Percentiles rank a stretch among this genome's conserved stretches.
These are phyloP conservation scores for Lathamus discolor DNA, from an alignment of 2,113 vertebrate genomes.

Conservation along the genomic window DNA sequence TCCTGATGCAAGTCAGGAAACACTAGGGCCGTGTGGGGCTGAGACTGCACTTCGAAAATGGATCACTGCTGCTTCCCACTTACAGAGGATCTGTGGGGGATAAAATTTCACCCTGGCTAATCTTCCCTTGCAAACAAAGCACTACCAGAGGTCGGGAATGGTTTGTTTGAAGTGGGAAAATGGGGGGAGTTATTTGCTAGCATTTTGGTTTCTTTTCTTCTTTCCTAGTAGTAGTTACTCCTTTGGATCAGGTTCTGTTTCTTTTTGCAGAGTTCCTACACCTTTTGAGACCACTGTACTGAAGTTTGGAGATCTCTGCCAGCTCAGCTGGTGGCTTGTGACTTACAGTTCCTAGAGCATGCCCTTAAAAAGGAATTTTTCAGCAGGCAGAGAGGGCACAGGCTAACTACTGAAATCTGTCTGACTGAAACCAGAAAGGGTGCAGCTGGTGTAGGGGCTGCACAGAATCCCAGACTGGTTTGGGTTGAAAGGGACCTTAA, in stretches of 20 bases:
- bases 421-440: neutral
- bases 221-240: neutral
- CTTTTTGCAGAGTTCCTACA: neutral
- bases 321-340: neutral
- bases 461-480: neutral
- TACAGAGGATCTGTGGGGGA: neutral
- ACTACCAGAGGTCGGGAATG: neutral
- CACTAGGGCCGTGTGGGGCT: neutral
- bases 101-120: neutral
- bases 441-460: neutral
- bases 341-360: neutral
- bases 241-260: neutral
- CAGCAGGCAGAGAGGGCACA: too few species aligned
- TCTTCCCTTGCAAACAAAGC: neutral
- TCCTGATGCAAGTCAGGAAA: neutral
- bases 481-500: neutral
- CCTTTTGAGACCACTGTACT: neutral
- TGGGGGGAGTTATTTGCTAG: neutral
- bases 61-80: neutral
- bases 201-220: rapidly evolving
- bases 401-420: neutral
- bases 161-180: neutral
- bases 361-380: neutral
- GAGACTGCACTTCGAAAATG: rapidly evolving
- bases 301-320: neutral